Conservation (phyloP, 2,113 vertebrate genomes). For the Actinemys pallida region DNA sequence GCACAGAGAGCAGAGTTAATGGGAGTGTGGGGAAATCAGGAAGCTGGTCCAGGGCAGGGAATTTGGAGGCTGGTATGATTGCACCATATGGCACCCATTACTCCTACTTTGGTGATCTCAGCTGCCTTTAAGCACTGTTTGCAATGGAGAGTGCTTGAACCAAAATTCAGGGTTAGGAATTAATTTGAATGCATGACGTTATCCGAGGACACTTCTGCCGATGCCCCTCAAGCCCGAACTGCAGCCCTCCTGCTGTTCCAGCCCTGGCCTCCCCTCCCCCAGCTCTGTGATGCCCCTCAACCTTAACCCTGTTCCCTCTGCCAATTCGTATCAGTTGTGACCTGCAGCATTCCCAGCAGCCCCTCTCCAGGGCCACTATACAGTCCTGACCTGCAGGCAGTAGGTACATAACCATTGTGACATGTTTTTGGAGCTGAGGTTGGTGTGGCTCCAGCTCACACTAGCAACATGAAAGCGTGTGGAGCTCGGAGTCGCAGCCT, state of each 20-base stretch:
- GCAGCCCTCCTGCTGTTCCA: neutral
- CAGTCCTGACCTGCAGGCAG: neutral
- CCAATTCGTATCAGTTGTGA: neutral
- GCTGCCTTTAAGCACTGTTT: too few species aligned
- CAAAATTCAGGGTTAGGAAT: neutral
- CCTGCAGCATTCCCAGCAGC: neutral
- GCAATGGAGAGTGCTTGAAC: neutral
- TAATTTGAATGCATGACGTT: neutral
- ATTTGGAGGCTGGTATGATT: too few species aligned
- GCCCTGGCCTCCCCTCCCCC: neutral
- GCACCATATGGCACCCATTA: neutral
- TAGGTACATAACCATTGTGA: neutral
- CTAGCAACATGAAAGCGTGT: neutral
- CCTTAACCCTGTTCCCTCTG: neutral
- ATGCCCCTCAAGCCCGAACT: neutral
- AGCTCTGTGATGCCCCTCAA: neutral
- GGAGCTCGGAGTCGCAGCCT: neutral
- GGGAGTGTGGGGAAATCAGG: neutral
- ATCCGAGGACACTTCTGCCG: accelerated
- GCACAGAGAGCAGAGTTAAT: neutral
- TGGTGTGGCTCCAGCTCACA: neutral
- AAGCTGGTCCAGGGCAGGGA: neutral
- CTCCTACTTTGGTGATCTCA: neutral
- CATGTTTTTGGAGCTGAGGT: neutral
- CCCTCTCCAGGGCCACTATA: neutral